Conservation (phyloP, 2,797 vertebrate species). For the Trachops cirrhosus region DNA sequence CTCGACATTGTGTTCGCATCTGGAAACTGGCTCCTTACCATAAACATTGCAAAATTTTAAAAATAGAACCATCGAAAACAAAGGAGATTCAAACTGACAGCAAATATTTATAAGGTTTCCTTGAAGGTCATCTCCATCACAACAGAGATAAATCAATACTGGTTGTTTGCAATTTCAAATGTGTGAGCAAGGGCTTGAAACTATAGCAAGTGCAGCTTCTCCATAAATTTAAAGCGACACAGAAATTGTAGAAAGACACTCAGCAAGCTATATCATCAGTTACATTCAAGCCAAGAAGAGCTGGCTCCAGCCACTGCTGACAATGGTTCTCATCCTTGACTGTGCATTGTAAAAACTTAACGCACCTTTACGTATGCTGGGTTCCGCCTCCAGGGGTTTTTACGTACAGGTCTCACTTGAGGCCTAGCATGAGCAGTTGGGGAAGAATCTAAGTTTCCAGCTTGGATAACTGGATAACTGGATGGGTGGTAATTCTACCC, state of each 20-base stretch:
- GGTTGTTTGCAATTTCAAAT: constrained; percentile 59
- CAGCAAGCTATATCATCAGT: neutral
- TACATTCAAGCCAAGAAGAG: neutral
- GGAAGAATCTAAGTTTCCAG: neutral
- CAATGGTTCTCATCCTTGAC: neutral
- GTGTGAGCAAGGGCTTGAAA: constrained; percentile 37
- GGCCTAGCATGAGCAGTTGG: neutral
- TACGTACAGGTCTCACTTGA: neutral
- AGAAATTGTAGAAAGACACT: neutral
- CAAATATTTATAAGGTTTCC: constrained; percentile 50
- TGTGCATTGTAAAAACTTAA: neutral
- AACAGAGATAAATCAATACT: constrained; percentile 62
- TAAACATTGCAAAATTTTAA: constrained; percentile 35
- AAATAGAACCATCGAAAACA: neutral
- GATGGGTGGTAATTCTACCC: neutral
- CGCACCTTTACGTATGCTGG: neutral
- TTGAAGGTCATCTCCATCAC: neutral
- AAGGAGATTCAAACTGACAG: constrained; percentile 36
- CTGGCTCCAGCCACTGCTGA: neutral
- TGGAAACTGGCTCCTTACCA: neutral
- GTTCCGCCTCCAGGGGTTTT: neutral
- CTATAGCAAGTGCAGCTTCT: constrained; percentile 24
- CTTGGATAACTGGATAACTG: neutral
- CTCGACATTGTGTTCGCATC: constrained; percentile 57
- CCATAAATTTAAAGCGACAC: neutral